Percentiles rank a stretch among this genome's conserved stretches.
phyloP scores from a whole-genome alignment of 2,113 vertebrate genomes.

The Bucco capensis region DNA sequence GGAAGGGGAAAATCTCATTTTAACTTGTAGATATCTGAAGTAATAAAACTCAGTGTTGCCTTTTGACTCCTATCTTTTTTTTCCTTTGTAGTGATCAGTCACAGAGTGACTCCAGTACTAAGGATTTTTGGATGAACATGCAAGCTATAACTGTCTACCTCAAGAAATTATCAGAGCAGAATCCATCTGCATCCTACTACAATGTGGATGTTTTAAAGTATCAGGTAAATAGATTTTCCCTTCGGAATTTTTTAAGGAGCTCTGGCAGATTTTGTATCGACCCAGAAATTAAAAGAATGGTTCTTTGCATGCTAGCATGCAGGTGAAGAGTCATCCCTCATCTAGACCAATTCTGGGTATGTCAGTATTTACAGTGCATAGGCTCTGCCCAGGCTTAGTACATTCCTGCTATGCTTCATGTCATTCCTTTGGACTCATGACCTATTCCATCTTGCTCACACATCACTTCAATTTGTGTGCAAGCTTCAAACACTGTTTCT shows the following conservation, averaged over 20 bases:
- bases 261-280: not conserved
- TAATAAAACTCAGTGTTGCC: not conserved
- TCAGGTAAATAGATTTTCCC: constrained; percentile 80
- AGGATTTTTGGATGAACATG: constrained; percentile 99
- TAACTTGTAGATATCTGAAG: not conserved
- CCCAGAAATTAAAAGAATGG: not conserved
- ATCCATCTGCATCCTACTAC: constrained; percentile 92
- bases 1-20: not conserved
- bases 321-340: not conserved
- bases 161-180: constrained; percentile 94
- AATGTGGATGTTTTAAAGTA: constrained; percentile 98
- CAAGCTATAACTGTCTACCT: constrained; percentile 94
- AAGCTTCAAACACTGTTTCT: not conserved
- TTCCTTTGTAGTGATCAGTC: constrained; percentile 84
- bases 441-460: not conserved
- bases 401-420: not conserved
- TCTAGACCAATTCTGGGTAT: not conserved
- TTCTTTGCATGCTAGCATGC: not conserved
- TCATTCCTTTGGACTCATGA: not conserved
- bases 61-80: not conserved
- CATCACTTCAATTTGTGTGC: not conserved
- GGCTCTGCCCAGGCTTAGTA: not conserved
- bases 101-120: constrained; percentile 88
- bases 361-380: not conserved
- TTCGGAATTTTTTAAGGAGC: not conserved